Conservation (phyloP, 2,888 invertebrate species). For the Incurvaria masculella region DNA sequence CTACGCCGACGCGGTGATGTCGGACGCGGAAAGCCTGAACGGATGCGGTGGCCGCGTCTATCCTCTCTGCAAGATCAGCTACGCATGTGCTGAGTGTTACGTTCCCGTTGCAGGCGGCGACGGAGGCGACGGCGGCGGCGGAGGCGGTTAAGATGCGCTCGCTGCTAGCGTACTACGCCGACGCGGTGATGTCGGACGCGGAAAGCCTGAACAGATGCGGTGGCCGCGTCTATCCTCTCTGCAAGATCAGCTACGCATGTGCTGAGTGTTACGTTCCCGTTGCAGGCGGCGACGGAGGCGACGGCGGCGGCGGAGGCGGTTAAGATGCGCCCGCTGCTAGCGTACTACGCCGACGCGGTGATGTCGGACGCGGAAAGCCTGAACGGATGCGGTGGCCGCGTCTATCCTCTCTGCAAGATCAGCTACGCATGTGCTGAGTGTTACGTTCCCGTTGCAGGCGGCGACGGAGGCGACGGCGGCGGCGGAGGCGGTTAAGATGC, state of each 20-base stretch:
- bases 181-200: conserved; percentile 45
- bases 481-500: conserved; percentile 41
- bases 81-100: neutral
- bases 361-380: too few species aligned
- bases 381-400: too few species aligned
- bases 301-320: conserved; percentile 27
- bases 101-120: conserved; percentile 26
- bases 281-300: conserved; percentile 31
- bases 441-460: conserved; percentile 21
- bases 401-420: too few species aligned
- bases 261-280: conserved; percentile 1
- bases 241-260: too few species aligned
- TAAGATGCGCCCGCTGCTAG: conserved; percentile 49
- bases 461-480: too few species aligned
- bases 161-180: conserved; percentile 47
- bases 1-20: conserved; percentile 49
- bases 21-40: too few species aligned
- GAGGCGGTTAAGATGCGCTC: conserved; percentile 44
- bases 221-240: too few species aligned
- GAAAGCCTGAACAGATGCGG: too few species aligned
- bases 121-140: conserved; percentile 30
- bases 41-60: too few species aligned
- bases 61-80: too few species aligned
- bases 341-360: conserved; percentile 48
- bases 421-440: neutral